Conservation (phyloP, 1,140 invertebrate species). For the Bilobella aurantiaca region DNA sequence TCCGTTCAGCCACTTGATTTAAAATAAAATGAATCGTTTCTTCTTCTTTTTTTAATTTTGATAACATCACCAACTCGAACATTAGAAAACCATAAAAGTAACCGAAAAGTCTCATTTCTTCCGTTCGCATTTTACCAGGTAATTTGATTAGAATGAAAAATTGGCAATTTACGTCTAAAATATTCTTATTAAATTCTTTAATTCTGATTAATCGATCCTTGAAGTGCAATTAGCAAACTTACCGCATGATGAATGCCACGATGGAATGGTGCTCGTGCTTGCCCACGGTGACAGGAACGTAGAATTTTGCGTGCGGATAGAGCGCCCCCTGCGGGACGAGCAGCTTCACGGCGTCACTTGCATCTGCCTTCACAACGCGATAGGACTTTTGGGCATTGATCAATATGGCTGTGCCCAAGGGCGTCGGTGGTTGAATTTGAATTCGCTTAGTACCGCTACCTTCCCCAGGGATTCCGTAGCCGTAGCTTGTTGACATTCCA, state of each 20-base stretch:
- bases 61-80: no score
- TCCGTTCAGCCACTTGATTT: no score
- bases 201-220: no score
- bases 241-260: conserved; percentile 72
- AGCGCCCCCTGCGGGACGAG: conserved; percentile 74
- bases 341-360: conserved; percentile 56
- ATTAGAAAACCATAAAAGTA: no score
- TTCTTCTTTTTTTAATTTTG: no score
- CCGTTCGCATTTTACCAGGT: no score
- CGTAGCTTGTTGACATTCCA: conserved; percentile 31
- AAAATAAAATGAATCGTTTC: no score
- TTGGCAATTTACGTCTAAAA: no score
- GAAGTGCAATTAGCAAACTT: no score
- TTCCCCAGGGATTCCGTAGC: conserved; percentile 48
- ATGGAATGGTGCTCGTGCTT: conserved; percentile 47
- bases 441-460: conserved; percentile 50
- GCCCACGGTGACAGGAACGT: conserved; percentile 69
- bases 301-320: conserved; percentile 74
- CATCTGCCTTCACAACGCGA: conserved; percentile 65
- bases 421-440: conserved; percentile 64
- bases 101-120: no score
- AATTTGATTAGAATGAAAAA: no score
- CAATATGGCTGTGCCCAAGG: conserved; percentile 58
- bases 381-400: conserved; percentile 65
- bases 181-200: no score